Evolutionary conservation across 2,888 invertebrate genomes (phyloP), one percentile per base, ranked within the genome.

Genomic region (Papilio demoleus): DNA sequence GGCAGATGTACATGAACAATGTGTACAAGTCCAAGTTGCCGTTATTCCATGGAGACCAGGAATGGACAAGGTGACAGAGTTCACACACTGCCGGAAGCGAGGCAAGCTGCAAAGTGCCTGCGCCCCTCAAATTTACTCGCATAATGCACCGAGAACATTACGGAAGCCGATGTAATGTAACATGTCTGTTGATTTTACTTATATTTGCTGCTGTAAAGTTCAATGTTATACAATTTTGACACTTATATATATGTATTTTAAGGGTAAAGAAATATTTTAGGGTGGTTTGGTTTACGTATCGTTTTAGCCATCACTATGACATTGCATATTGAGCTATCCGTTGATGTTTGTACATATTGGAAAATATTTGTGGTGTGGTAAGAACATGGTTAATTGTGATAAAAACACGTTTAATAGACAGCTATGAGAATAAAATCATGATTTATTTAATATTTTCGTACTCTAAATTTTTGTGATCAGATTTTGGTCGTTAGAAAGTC

Each of bases 41-140:
- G 84, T 86, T 85, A 81, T 80, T 83, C 87, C 85, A 86, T 87
- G 83, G 86, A 75, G 72, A 77, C 77, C 34, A 64, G 70, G 67
- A 40, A 64, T 66, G 68, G 70, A 78, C 86, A 88, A 89, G 88
- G 89, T 88, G 88, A 84, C 86, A 84, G 72, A 71, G 76, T 87
- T 87, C 88, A 87, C 88, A 88, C 83, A 84, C 80, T 76, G 77
- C 86, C 88, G 90, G 89, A 90, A 87, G 80, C 78, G 71, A 42
- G 74, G 81, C 88, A 90, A 90, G 90, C 89, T 91, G 91, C 89
- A 84, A 83, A 81, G 83, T 83, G 80, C 80, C 81, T 76, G 73
- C 80, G 70, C 77, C 81, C 79, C 76, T 53, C 73, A 63, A 67
- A 53, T 75, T 74, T 72, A 73, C 71, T 66, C 70, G 70, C 72